phyloP scores from a whole-genome alignment of 23 tunicate genomes.

The Halocynthia roretzi region DNA sequence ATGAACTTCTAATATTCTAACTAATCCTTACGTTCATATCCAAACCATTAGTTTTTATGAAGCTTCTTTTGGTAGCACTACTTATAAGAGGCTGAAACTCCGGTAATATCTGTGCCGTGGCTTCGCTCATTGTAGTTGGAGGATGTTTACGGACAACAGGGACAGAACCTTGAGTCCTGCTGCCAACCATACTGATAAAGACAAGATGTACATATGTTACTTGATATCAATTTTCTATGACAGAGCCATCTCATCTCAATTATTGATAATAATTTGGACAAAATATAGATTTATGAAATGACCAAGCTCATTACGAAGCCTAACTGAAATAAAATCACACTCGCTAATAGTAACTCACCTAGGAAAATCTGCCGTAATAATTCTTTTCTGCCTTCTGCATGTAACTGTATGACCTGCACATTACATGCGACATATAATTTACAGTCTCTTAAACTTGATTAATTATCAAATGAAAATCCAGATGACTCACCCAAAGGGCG shows the following conservation, averaged over 20 bases:
- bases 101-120: background rate
- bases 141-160: no score
- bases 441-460: background rate
- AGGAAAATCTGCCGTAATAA: background rate
- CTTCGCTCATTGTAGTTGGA: no score
- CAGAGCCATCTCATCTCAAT: no score
- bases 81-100: constrained; percentile 1
- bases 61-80: constrained; percentile 1
- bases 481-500: constrained; percentile 13
- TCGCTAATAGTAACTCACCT: no score
- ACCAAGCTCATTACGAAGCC: no score
- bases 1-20: background rate
- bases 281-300: no score
- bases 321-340: no score
- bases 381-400: constrained; percentile 4
- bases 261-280: no score
- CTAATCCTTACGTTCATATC: background rate
- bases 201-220: no score
- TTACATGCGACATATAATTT: background rate
- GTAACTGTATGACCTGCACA: background rate
- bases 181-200: no score
- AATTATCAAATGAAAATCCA: background rate
- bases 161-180: no score
- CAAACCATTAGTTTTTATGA: background rate
- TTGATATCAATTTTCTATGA: no score